Base-by-base conservation (phyloP, 2,113 vertebrate species). In the Setophaga coronata region DNA sequence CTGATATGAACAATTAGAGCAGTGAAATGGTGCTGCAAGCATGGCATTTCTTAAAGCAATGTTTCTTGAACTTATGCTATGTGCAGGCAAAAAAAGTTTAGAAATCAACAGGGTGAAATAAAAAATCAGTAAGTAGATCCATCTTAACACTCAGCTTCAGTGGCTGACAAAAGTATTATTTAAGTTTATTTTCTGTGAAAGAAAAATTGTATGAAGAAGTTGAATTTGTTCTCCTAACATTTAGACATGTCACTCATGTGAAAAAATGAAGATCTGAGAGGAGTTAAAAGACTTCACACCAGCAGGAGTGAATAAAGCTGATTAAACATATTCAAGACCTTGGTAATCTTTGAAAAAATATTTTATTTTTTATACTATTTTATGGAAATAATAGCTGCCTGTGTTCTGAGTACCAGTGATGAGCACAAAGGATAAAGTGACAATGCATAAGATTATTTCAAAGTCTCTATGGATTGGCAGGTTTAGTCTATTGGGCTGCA, bases 191-290 rank as follows among this genome's bases (percentile, higher is more conserved):
- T 95, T 82, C 14, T 48, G 29, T 19, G 31, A 83, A 66, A 40
- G 14, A 65, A 65, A 73, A 26, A 65, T 42, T 53, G 9, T 82
- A 42, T 60, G 18, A 78, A 78, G 47, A 89, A 83, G 12, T 6
- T 66, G 25, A 16, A 7, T 69, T 87, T 87, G 16, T 89, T 96
- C 91, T 76, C 36, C 62, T 69, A 82, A 25, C 3, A 72, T 95
- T 93, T 93, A 82, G 18, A 45, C 6, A 28, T 88, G 83, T 40
- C 73, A 72, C 17, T 94, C 51, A 54, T 29, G 4, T 78, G 73
- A 80, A 82, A 82, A 82, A 91, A 84, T 48, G 24, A 92, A 87
- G 70, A 80, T 92, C 43, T 94, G 85, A 79, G 64, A 95, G n/a
- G 50, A 76, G 67, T 79, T 94, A 82, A 76, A 91, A 84, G 40